These are phyloP conservation scores for Melanostoma mellinum DNA, from an alignment of 2,888 invertebrate genomes.

Conservation along the genomic window DNA sequence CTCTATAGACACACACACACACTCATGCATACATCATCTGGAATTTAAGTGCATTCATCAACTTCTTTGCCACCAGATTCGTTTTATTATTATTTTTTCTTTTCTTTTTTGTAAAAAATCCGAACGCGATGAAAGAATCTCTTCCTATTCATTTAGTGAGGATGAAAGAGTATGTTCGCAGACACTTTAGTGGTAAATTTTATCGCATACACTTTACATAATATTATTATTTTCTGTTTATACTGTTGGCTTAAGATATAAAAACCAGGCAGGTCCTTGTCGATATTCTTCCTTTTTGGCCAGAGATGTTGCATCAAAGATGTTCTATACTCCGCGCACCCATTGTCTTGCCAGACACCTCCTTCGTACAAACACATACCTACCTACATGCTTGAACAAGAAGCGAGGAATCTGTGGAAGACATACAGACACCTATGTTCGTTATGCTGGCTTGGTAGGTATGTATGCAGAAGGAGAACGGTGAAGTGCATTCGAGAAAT, in stretches of 20 bases:
- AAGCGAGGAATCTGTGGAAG: neutral
- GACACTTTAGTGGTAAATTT: constrained; percentile 62
- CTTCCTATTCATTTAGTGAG: constrained; percentile 55
- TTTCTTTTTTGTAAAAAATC: neutral
- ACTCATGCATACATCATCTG: constrained; percentile 20
- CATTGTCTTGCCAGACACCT: constrained; percentile 65
- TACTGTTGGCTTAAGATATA: constrained; percentile 10
- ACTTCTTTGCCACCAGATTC: constrained; percentile 43
- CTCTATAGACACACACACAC: constrained; percentile 1
- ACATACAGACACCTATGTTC: neutral
- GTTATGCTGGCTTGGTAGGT: too few relatives aligned
- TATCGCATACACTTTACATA: constrained; percentile 68
- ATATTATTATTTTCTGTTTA: constrained; percentile 68
- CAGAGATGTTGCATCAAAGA: constrained; percentile 47
- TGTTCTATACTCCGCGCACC: constrained; percentile 22
- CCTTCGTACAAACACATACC: neutral
- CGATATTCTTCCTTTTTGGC: constrained; percentile 32
- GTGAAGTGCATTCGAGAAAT: constrained; percentile 60
- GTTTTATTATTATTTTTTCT: constrained; percentile 12
- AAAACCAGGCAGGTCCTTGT: constrained; percentile 33
- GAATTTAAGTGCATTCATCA: constrained; percentile 67
- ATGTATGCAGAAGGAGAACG: neutral
- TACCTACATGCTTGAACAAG: neutral
- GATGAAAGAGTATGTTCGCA: constrained; percentile 13
- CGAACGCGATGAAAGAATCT: constrained; percentile 39